Conservation (phyloP, 2,888 invertebrate species). For the Ophioninae sp. region DNA sequence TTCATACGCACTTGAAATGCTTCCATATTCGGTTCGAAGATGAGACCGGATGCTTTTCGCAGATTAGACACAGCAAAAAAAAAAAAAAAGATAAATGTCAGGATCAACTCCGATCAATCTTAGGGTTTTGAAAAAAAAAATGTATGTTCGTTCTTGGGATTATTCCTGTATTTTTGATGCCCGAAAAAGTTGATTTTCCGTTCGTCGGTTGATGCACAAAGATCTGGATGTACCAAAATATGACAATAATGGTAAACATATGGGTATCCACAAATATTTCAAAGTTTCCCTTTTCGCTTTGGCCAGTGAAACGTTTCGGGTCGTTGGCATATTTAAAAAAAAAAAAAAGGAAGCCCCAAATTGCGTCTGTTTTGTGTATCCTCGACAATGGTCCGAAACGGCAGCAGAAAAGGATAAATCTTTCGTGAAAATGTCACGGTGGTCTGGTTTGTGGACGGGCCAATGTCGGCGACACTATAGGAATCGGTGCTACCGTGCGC, state of each 20-base stretch:
- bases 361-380: constrained; percentile 33
- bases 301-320: constrained; percentile 9
- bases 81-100: no score
- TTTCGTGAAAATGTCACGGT: constrained; percentile 75
- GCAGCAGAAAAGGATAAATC: constrained; percentile 73
- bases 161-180: not conserved
- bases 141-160: no score
- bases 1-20: no score
- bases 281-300: not conserved
- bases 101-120: no score
- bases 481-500: constrained; percentile 75
- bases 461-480: constrained; percentile 72
- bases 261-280: constrained; percentile 14
- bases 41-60: no score
- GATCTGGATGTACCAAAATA: constrained; percentile 10
- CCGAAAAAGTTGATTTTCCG: not conserved
- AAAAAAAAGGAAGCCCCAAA: not conserved
- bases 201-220: constrained; percentile 2
- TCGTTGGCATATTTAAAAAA: constrained; percentile 10
- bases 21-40: no score
- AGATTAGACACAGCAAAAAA: no score
- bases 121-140: no score
- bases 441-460: constrained; percentile 68
- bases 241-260: constrained; percentile 33
- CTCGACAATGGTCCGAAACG: constrained; percentile 52